phyloP scores from a whole-genome alignment of 2,113 vertebrate species.

The Kryptolebias marmoratus region DNA sequence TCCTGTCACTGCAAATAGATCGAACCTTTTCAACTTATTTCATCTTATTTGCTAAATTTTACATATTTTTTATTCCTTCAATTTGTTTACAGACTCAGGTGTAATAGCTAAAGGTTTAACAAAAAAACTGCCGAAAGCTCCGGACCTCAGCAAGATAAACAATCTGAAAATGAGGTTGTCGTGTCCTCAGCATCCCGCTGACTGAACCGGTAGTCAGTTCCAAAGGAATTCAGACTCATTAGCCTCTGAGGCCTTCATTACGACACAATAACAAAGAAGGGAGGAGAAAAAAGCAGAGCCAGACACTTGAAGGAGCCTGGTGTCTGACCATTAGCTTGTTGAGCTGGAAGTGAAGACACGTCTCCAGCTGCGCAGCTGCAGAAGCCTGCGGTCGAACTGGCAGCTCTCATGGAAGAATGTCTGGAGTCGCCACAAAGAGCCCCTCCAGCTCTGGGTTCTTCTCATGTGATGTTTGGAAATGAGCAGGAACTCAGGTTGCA shows the following conservation, averaged over 20 bases:
- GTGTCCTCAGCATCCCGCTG: conserved; percentile 32
- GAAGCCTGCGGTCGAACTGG: conserved; percentile 40
- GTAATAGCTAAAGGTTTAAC: not conserved
- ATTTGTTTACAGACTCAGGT: not conserved
- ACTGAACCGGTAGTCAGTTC: conserved; percentile 38
- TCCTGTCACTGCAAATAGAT: too few species aligned
- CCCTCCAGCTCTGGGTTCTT: not conserved
- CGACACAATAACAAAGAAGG: conserved; percentile 26
- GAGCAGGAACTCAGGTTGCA: conserved; percentile 10
- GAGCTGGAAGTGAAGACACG: conserved; percentile 18
- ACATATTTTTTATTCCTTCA: too few species aligned
- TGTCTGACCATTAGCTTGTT: conserved; percentile 9
- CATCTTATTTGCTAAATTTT: too few species aligned
- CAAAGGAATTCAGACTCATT: conserved; percentile 55
- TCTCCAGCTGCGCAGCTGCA: conserved; percentile 19
- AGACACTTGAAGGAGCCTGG: conserved; percentile 20
- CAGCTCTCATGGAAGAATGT: conserved; percentile 38
- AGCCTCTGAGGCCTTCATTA: conserved; percentile 39
- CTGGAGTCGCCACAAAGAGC: conserved; percentile 32
- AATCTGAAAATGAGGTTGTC: conserved; percentile 12
- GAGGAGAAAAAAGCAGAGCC: conserved; percentile 7
- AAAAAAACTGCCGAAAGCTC: not conserved
- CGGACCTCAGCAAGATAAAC: conserved; percentile 18
- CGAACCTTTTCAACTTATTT: too few species aligned
- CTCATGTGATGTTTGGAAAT: conserved; percentile 6